Base-by-base conservation (phyloP, 1,140 invertebrate species). In the Oncopodura yosiiana region DNA sequence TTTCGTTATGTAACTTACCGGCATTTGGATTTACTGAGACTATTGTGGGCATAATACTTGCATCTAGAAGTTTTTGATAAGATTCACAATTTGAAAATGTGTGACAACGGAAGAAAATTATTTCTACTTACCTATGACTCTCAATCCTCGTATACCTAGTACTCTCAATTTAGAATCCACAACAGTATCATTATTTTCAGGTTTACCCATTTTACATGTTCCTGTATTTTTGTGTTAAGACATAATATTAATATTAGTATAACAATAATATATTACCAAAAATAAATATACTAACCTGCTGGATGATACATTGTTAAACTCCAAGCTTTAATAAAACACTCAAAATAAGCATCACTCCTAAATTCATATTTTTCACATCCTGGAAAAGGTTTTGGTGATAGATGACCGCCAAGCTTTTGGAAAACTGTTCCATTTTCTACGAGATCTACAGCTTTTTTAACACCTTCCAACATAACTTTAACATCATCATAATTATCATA, bases 231-330 rank as follows among this genome's bases (percentile, higher is more conserved):
- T n/a, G n/a, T n/a, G n/a, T n/a, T n/a, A n/a, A n/a, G n/a, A n/a
- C n/a, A n/a, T n/a, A n/a, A n/a, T n/a, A n/a, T n/a, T n/a, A n/a
- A n/a, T n/a, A n/a, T n/a, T n/a, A n/a, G n/a, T n/a, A n/a, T n/a
- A n/a, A n/a, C n/a, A n/a, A n/a, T n/a, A n/a, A n/a, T n/a, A n/a
- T n/a, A n/a, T n/a, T n/a, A n/a, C n/a, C n/a, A n/a, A n/a, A n/a
- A n/a, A n/a, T n/a, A n/a, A n/a, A n/a, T n/a, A n/a, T n/a, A n/a
- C n/a, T n/a, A n/a, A n/a, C 87, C 81, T 0, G 81, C 78, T 0
- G 85, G 86, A 75, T 91, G 87, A 65, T 89, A 89, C 41, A 89
- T 86, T 1, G 86, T 87, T 75, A 87, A 79, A 0, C 86, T 87
- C 61, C 87, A 88, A 58, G 88, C 83, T 24, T 81, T 67, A 2